Base-by-base conservation (phyloP, 37 sponge, comb jelly and placozoan species). In the Haliclona indistincta region DNA sequence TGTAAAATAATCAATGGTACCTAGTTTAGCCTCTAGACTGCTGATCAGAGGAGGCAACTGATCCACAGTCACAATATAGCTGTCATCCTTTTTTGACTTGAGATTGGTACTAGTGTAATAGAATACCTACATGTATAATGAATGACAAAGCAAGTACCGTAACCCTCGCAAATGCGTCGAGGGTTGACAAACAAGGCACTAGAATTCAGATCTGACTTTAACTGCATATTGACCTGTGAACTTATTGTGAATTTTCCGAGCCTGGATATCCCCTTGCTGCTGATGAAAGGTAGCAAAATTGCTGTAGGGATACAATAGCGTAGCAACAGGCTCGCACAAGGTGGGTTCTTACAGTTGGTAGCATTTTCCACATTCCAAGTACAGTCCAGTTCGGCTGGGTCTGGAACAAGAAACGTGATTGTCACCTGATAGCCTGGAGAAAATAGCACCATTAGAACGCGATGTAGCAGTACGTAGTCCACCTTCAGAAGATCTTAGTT, bases 21-120 rank as follows among this genome's bases (percentile, higher is more conserved):
- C 94, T 63, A 93, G 71, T 43, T 81, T 85, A 20, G 94, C 79
- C 62, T 93, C 94, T 32, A 86, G 67, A 36, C 72, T 71, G 63
- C 84, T 89, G 76, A 93, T 85, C 56, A 81, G 67, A 38, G 79
- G 77, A 32, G 94, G 90, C 20, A 93, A 78, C n/a, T 85, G 45
- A 5, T 56, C 29, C 0, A 71, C 66, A 25, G 58, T 41, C 8
- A 93, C 62, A 54, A 39, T 62, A 52, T 66, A 89, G 1, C 52
- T 43, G 41, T n/a, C 6, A 8, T 52, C 54, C 3, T 42, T 52
- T 37, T 72, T 72, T 5, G 38, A 30, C 0, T 30, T 32, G 28
- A 92, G 73, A 70, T 79, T 67, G 25, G 87, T 40, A 62, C 83
- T 79, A 67, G 84, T 76, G 60, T 81, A 93, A 56, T 76, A 80